These are phyloP conservation scores for Phalera bucephala DNA, from an alignment of 2,888 invertebrate genomes.

Conservation along the genomic window DNA sequence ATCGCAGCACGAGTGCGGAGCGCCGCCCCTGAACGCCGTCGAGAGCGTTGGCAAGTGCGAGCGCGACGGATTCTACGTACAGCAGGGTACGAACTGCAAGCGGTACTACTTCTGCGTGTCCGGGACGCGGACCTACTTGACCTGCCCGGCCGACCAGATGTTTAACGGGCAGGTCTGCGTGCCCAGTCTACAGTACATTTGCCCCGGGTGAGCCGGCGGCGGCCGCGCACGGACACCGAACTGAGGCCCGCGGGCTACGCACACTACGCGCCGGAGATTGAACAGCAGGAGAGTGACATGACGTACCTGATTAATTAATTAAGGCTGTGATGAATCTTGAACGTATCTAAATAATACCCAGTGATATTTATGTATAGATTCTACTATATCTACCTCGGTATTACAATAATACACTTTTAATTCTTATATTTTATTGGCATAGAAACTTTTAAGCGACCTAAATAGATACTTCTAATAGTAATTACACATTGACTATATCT, in stretches of 20 bases:
- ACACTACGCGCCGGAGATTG: slow-evolving; percentile 9
- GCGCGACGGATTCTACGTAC: slow-evolving; percentile 81
- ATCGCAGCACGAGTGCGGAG: slow-evolving; percentile 66
- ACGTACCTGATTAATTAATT: slow-evolving; percentile 59
- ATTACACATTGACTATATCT: slow-evolving; percentile 68
- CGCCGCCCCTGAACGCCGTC: slow-evolving; percentile 38
- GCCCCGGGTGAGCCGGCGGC: slow-evolving; percentile 61
- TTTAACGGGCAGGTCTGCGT: slow-evolving; percentile 84
- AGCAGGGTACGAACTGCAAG: slow-evolving; percentile 73
- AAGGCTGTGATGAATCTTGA: slow-evolving; percentile 45
- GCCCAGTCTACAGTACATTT: slow-evolving; percentile 63
- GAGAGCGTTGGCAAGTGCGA: slow-evolving; percentile 58
- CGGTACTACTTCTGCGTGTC: slow-evolving; percentile 83
- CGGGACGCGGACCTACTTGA: slow-evolving; percentile 74
- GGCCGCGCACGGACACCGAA: slow-evolving; percentile 12
- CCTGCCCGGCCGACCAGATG: slow-evolving; percentile 69
- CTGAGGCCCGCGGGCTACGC: slow-evolving; percentile 18
- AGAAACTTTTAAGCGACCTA: slow-evolving; percentile 71
- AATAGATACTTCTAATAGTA: slow-evolving; percentile 55
- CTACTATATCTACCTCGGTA: slow-evolving; percentile 26
- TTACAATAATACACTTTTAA: slow-evolving; percentile 45
- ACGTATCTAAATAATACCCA: not conserved
- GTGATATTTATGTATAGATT: slow-evolving; percentile 1
- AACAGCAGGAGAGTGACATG: slow-evolving; percentile 27
- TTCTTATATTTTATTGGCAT: slow-evolving; percentile 69